phyloP scores from a whole-genome alignment of 2,888 invertebrate species.

The Drosophila neutralis region DNA sequence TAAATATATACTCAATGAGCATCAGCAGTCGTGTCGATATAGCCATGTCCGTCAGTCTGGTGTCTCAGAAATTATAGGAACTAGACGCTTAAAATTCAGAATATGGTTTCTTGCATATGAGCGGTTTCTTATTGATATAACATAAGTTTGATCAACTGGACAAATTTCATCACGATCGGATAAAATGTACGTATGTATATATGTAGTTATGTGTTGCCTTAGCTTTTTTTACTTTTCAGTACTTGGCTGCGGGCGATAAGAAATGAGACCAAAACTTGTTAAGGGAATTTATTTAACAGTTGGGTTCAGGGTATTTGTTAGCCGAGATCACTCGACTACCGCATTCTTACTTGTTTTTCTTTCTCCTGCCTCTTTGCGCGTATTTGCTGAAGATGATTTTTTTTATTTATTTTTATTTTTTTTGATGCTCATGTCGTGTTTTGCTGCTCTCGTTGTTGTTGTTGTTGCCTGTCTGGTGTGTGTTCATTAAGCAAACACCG shows the following conservation, averaged over 20 bases:
- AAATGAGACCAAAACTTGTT: background rate
- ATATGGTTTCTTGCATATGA: background rate
- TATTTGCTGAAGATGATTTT: constrained; percentile 74
- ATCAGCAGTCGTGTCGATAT: background rate
- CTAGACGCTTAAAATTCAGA: background rate
- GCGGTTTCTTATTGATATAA: background rate
- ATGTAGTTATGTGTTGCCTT: constrained; percentile 4
- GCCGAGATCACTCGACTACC: background rate
- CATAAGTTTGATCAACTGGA: background rate
- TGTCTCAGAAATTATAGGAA: background rate
- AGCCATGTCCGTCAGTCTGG: background rate
- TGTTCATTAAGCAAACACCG: constrained; percentile 72
- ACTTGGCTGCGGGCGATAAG: background rate
- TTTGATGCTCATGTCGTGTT: constrained; percentile 36
- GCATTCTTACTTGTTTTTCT: constrained; percentile 5
- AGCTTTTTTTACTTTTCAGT: background rate
- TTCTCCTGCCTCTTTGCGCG: constrained; percentile 23
- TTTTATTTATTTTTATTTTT: background rate
- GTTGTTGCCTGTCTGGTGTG: constrained; percentile 14
- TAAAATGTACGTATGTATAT: background rate
- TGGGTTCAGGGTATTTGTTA: constrained; percentile 1
- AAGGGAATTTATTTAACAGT: background rate
- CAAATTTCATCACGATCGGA: no score
- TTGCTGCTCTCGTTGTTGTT: constrained; percentile 17
- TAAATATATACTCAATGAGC: background rate